phyloP scores from a whole-genome alignment of 2,113 vertebrate species.

The Zapus hudsonius region DNA sequence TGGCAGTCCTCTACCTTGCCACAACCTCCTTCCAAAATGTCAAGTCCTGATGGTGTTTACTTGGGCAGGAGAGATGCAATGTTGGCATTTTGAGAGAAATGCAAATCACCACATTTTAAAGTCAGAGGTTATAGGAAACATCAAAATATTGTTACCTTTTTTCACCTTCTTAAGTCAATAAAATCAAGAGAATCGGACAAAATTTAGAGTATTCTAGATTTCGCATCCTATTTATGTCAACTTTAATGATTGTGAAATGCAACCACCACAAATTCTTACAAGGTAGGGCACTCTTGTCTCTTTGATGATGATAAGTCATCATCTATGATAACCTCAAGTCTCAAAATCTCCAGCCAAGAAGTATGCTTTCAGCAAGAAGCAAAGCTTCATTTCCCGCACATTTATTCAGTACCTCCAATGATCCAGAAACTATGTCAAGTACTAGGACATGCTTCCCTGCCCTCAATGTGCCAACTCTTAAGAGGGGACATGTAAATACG shows the following conservation, averaged over 20 bases:
- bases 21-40: slow-evolving; percentile 48
- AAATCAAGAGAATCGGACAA: slow-evolving; percentile 2
- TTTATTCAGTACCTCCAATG: background rate
- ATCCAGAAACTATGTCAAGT: background rate
- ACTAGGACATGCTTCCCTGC: background rate
- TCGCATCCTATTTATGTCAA: slow-evolving; percentile 33
- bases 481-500: background rate
- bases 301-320: background rate
- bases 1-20: background rate
- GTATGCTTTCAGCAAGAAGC: background rate
- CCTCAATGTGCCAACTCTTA: background rate
- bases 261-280: slow-evolving; percentile 18
- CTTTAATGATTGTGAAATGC: slow-evolving; percentile 37
- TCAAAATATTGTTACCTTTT: slow-evolving; percentile 45
- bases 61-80: slow-evolving; percentile 24
- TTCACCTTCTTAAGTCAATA: slow-evolving; percentile 32
- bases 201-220: background rate
- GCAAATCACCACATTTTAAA: slow-evolving; percentile 57
- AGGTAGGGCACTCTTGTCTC: background rate
- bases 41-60: slow-evolving; percentile 8
- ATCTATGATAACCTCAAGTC: background rate
- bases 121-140: slow-evolving; percentile 50
- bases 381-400: background rate
- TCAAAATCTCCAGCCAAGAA: background rate
- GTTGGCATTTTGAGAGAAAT: slow-evolving; percentile 57